Conservation (phyloP, 2,797 vertebrate genomes). For the Paramormyrops hopkinsi region DNA sequence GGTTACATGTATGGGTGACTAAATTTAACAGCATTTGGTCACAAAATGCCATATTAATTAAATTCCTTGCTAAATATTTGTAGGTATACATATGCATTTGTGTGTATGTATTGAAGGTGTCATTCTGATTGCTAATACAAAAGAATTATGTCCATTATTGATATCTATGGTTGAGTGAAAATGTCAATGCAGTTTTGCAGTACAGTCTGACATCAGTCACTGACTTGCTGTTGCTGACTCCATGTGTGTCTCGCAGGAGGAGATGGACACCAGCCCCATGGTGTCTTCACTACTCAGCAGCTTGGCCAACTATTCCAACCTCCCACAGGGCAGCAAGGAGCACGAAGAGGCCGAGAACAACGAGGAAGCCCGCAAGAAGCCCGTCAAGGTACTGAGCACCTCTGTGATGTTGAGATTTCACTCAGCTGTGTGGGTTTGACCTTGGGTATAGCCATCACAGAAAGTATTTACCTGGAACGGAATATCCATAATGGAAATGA, state of each 20-base stretch:
- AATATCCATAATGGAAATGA: background rate
- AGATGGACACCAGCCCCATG: slow-evolving; percentile 97
- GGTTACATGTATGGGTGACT: background rate
- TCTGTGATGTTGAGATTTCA: background rate
- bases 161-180: background rate
- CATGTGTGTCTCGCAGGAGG: slow-evolving; percentile 63
- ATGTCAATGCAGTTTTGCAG: background rate
- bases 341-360: slow-evolving; percentile 92
- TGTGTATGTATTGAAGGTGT: background rate
- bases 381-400: slow-evolving; percentile 52
- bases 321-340: slow-evolving; percentile 86
- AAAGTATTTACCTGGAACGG: background rate
- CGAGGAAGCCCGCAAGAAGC: slow-evolving; percentile 67
- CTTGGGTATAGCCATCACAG: background rate
- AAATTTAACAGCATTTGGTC: background rate
- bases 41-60: background rate
- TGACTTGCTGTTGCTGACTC: background rate
- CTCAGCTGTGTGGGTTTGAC: background rate
- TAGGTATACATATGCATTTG: background rate
- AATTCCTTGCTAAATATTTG: background rate
- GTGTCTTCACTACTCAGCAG: slow-evolving; percentile 88
- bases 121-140: background rate
- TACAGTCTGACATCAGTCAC: background rate
- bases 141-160: background rate
- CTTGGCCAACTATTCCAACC: slow-evolving; percentile 92